Base-by-base conservation (phyloP, 2,888 invertebrate genomes). In the Choreutis nemorana region DNA sequence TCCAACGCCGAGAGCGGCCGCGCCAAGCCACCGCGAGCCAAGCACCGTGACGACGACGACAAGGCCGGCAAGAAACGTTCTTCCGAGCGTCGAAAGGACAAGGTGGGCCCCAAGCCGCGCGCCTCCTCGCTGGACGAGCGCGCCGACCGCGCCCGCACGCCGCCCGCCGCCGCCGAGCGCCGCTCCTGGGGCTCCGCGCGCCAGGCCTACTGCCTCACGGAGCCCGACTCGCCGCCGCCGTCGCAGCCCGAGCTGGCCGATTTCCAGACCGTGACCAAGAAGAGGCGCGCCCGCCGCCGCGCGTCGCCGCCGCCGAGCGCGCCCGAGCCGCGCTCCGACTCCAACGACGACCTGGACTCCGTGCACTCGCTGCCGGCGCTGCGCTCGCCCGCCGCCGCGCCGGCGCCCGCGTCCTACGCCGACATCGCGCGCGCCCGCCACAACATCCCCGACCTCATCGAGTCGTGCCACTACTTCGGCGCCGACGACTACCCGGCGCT, bases 191-290 rank as follows among this genome's bases (percentile, higher is more conserved):
- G 40, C 33, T 29, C 28, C 28, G 44, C 46, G 31, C 36, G 41
- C 29, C 41, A 45, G 31, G 41, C 41, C 15, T 29, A 44, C 29
- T 35, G 22, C 14, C 14, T 15, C 10, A 14, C 26, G n/a, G 30
- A 30, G 40, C 36, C 23, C 18, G 24, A 11, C 28, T 31, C 21
- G 10, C 14, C 18, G 9, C 26, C 26, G 28, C 26, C 14, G 14
- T 15, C 10, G 14, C 20, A 12, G 27, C 23, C 83, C 47, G 87
- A 87, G 60, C 81, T 83, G 29, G 80, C 87, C 7, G 92, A 91
- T 52, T 93, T 91, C 70, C 87, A 89, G 59, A 88, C 90, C 29
- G 92, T 93, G 29, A 89, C 87, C 33, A 92, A 91, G 57, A 89
- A 89, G 60, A 90, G 90, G 62, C 87, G 87, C 54, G 85, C 87